Evolutionary conservation across 2,888 invertebrate species (phyloP).

Genomic region (Antheraea assamensis): DNA sequence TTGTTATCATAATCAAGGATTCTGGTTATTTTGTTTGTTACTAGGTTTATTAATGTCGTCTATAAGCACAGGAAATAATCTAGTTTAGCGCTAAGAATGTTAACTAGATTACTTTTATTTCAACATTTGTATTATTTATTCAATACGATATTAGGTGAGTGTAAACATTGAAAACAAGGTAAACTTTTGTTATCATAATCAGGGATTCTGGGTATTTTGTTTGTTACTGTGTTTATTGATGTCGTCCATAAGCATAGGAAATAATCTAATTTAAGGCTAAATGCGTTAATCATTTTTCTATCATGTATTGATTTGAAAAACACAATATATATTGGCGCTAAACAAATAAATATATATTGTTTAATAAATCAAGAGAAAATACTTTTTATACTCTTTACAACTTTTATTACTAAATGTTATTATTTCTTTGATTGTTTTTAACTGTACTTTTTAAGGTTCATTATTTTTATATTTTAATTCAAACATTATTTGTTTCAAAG

Average conservation of each 20-base stretch:
- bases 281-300: background rate
- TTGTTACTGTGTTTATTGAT: background rate
- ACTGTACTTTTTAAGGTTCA: too few species aligned
- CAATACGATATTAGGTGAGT: background rate
- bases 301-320: background rate
- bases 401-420: too few species aligned
- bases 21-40: background rate
- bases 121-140: too few species aligned
- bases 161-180: background rate
- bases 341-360: too few species aligned
- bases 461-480: too few species aligned
- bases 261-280: background rate
- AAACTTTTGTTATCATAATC: background rate
- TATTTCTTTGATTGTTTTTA: too few species aligned
- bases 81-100: too few species aligned
- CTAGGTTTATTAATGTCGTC: background rate
- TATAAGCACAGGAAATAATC: background rate
- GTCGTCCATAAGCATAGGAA: background rate
- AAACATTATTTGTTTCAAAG: too few species aligned
- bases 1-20: background rate
- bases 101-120: too few species aligned
- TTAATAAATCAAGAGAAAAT: too few species aligned
- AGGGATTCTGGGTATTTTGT: background rate
- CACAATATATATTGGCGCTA: too few species aligned
- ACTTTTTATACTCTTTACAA: too few species aligned